Evolutionary conservation across 1,140 invertebrate species (phyloP).

Genomic region (Drosophila simulans): DNA sequence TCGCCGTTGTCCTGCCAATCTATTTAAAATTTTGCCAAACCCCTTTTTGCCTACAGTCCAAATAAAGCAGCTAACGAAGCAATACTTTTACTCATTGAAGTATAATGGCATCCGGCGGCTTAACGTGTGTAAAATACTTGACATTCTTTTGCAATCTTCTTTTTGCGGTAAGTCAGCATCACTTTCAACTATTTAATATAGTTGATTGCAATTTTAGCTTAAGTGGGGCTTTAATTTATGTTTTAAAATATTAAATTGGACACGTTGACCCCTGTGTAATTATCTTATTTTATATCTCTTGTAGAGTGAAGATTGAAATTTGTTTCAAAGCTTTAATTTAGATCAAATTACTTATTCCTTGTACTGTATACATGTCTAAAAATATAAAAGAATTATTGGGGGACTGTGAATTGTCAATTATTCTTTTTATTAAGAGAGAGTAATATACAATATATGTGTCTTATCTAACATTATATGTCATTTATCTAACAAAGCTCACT

Average conservation of each 20-base stretch:
- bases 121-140: constrained; percentile 92
- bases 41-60: constrained; percentile 28
- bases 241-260: not conserved
- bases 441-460: not conserved
- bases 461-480: constrained; percentile 55
- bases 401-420: too few relatives aligned
- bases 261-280: too few relatives aligned
- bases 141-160: constrained; percentile 93
- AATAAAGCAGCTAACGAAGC: constrained; percentile 25
- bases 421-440: too few relatives aligned
- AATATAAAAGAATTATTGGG: too few relatives aligned
- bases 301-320: too few relatives aligned
- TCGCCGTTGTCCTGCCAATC: constrained; percentile 37
- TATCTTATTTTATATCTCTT: too few relatives aligned
- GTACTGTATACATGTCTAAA: too few relatives aligned
- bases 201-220: too few relatives aligned
- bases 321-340: too few relatives aligned
- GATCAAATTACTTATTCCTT: too few relatives aligned
- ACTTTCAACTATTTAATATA: not conserved
- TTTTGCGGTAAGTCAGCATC: constrained; percentile 89
- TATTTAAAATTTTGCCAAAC: constrained; percentile 47
- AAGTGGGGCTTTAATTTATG: not conserved
- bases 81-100: constrained; percentile 32
- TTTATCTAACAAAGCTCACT: constrained; percentile 87
- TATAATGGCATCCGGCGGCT: constrained; percentile 88